These are phyloP conservation scores for Perognathus longimembris DNA, from an alignment of 2,113 vertebrate species.

Conservation along the genomic window DNA sequence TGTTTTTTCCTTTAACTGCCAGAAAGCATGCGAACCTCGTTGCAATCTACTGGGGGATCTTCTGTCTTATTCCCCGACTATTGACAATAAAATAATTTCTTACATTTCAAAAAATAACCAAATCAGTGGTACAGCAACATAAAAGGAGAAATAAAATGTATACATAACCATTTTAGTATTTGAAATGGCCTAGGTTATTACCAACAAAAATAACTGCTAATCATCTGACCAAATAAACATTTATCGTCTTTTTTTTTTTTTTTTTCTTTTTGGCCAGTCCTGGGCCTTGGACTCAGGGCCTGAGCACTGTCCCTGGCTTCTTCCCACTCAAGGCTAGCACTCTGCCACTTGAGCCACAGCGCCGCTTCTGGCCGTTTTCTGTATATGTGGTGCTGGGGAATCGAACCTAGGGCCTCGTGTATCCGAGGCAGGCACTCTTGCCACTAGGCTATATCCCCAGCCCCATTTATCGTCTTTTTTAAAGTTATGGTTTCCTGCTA, in stretches of 20 bases:
- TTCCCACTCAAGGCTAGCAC: too few relatives aligned
- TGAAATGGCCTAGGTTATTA: background rate
- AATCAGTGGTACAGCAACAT: background rate
- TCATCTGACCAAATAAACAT: background rate
- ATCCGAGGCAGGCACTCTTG: too few relatives aligned
- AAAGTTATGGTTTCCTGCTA: background rate
- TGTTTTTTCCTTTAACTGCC: constrained; percentile 6
- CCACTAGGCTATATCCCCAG: too few relatives aligned
- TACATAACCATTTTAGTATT: background rate
- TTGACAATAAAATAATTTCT: background rate
- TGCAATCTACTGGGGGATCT: background rate
- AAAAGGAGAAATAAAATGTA: background rate
- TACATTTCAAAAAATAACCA: constrained; percentile 6
- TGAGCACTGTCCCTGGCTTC: too few relatives aligned
- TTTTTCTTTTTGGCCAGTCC: too few relatives aligned
- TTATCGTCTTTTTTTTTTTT: background rate
- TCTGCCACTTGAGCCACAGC: too few relatives aligned
- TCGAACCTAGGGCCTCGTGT: too few relatives aligned
- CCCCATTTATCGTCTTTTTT: background rate
- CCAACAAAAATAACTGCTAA: background rate
- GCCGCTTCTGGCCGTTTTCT: too few relatives aligned
- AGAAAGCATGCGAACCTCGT: constrained; percentile 11
- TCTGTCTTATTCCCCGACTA: background rate
- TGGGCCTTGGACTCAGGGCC: too few relatives aligned
- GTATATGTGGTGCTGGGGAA: too few relatives aligned